These are phyloP conservation scores for Polymixis flavicincta DNA, from an alignment of 2,888 invertebrate genomes.

Conservation along the genomic window DNA sequence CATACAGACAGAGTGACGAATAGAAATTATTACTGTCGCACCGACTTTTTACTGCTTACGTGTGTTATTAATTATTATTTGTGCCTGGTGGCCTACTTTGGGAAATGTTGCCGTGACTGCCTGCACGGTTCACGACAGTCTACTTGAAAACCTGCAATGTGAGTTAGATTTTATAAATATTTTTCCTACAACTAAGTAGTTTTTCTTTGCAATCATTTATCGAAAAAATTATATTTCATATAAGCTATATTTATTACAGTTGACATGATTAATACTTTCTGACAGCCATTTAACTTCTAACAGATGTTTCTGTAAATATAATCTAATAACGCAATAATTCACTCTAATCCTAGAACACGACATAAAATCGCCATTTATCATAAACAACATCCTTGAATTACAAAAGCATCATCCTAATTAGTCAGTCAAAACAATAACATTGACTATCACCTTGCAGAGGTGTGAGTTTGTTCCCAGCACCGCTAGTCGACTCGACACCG, in stretches of 20 bases:
- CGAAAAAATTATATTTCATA: conserved; percentile 44
- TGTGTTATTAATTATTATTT: conserved; percentile 75
- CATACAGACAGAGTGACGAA: conserved; percentile 81
- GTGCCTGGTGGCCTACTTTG: conserved; percentile 72
- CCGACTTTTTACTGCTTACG: conserved; percentile 79
- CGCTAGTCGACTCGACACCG: conserved; percentile 88
- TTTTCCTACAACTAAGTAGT: conserved; percentile 30
- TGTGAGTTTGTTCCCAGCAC: conserved; percentile 87
- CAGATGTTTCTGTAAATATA: conserved; percentile 43
- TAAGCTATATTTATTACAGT: conserved; percentile 26
- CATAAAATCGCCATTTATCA: conserved; percentile 39
- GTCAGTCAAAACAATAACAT: conserved; percentile 87
- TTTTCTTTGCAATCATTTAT: conserved; percentile 33
- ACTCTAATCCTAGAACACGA: conserved; percentile 53
- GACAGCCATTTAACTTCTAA: conserved; percentile 40
- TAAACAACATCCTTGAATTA: conserved; percentile 65
- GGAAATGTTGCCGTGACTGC: conserved; percentile 63
- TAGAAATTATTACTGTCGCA: conserved; percentile 81
- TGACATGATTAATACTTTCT: conserved; percentile 46
- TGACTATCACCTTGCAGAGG: conserved; percentile 86
- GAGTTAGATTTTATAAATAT: conserved; percentile 60
- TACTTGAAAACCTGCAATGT: conserved; percentile 56
- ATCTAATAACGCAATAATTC: conserved; percentile 51
- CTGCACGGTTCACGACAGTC: conserved; percentile 54
- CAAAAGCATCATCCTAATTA: conserved; percentile 83